Evolutionary conservation across 2,113 vertebrate species (phyloP), one percentile per base, ranked within the genome.

Genomic region (Corythoichthys intestinalis): DNA sequence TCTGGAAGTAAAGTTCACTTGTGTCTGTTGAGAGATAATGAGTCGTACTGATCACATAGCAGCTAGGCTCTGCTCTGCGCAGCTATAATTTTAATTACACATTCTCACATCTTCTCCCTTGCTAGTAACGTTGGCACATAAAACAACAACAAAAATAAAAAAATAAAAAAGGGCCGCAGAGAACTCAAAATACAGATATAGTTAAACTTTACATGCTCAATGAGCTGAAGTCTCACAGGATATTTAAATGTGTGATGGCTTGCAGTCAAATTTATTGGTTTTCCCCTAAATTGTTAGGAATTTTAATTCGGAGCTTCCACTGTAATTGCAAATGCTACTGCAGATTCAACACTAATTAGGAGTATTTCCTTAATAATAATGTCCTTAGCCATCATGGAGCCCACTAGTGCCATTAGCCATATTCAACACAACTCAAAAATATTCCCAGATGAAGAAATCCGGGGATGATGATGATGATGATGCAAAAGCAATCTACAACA

Each of bases 361-460:
- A 53, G 57, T 1, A 47, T 59, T 66, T 47, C 28, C 73, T 35
- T 59, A 11, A 70, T 65, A 46, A 68, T 15, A 62, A 20, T 8
- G 65, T 58, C 61, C 67, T 74, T 48, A 71, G 66, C 7, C 39
- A 15, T 44, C 71, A 70, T n/a, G 57, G 17, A 58, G 44, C 65
- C 71, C 53, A 10, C 52, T n/a, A 28, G 17, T 65, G 67, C 58
- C 74, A 83, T 86, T 68, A 73, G 46, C 77, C 70, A 76, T 68
- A 82, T 78, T 77, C 85, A 81, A 72, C 70, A 66, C 69, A 7
- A 34, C 58, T 54, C 61, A 39, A 67, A 48, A 70, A 76, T 28
- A 28, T 70, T 84, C 74, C 67, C 47, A 28, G 37, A 74, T 84
- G 77, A 77, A 86, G 82, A 52, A 77, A 82, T 84, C 83, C 82